Base-by-base conservation (phyloP, 1,140 invertebrate genomes). In the Reticulitermes speratus region DNA sequence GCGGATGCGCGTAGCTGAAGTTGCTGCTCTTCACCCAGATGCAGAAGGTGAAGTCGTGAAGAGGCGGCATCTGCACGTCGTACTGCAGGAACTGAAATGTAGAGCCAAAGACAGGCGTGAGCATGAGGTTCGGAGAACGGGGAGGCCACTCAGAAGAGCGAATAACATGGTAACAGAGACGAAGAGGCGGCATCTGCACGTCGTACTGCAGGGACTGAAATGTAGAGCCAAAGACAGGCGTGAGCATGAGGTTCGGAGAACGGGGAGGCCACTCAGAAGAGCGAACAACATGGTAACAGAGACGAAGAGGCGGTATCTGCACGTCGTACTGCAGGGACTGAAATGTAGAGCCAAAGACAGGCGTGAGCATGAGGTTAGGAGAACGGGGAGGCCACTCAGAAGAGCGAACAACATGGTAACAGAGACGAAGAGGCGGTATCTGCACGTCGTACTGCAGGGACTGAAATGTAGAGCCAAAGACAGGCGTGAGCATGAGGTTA, bases 51-150 rank as follows among this genome's bases (percentile, higher is more conserved):
- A 95, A 95, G 88, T 95, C 93, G 12, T 89, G 90, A 81, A 95
- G 89, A 16, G 92, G 91, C 8, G 94, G 94, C 3, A 94, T 93
- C 52, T 94, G 91, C 23, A 93, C 88, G 84, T 93, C 92, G 89
- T 95, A 95, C 88, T 93, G 92, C 30, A 95, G 89, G 90, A 95
- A 95, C 94, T 95, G 90, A 95, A 95, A 94, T 95, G 90, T 21
- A 91, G 91, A 88, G 87, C n/a, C 25, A 75, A 3, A 9, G 65
- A 82, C 30, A 12, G 32, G 32, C 9, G 75, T 81, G 9, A 30
- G 2, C 11, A 7, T 30, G n/a, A 14, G n/a, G 25, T 82, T 6
- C 12, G 12, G n/a, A 0, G 25, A 32, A 82, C 38, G 65, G 65
- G 65, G 21, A 44, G n/a, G 0, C 14, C 81, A 7, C n/a, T 0